Evolutionary conservation across 2,113 vertebrate species (phyloP).

Genomic region (Sylvietta virens): DNA sequence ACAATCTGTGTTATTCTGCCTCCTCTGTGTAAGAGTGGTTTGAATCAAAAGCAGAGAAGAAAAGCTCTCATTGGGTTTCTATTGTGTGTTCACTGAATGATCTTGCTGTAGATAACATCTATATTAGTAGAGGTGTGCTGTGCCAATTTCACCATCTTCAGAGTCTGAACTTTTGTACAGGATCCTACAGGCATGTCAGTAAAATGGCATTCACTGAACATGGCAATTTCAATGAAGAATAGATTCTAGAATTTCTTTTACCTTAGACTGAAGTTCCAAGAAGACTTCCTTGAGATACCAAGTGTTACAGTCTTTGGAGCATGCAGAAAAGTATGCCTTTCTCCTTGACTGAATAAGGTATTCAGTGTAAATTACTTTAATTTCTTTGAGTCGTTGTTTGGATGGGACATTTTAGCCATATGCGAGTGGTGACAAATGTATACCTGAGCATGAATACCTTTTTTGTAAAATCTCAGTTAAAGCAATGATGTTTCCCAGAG

Average conservation of each 20-base stretch:
- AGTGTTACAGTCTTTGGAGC: background rate
- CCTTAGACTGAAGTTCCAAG: background rate
- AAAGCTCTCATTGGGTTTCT: background rate
- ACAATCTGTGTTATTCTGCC: background rate
- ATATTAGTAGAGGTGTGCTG: accelerated
- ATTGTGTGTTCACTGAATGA: background rate
- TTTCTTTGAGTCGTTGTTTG: background rate
- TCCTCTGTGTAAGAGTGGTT: background rate
- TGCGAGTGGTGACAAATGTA: background rate
- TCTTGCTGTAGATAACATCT: background rate
- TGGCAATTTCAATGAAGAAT: background rate
- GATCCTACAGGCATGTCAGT: background rate
- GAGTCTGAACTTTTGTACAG: background rate
- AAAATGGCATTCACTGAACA: background rate
- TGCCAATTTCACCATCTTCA: background rate
- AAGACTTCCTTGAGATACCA: background rate
- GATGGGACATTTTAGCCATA: background rate
- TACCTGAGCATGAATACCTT: accelerated
- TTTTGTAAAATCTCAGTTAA: background rate
- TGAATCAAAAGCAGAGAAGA: background rate
- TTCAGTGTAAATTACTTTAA: background rate
- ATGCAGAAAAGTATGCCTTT: background rate
- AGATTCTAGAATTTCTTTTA: background rate
- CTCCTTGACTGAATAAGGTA: background rate
- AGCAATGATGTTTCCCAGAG: background rate